Evolutionary conservation across 2,888 invertebrate species (phyloP), one percentile per base, ranked within the genome.

Genomic region (Emesis castigata): DNA sequence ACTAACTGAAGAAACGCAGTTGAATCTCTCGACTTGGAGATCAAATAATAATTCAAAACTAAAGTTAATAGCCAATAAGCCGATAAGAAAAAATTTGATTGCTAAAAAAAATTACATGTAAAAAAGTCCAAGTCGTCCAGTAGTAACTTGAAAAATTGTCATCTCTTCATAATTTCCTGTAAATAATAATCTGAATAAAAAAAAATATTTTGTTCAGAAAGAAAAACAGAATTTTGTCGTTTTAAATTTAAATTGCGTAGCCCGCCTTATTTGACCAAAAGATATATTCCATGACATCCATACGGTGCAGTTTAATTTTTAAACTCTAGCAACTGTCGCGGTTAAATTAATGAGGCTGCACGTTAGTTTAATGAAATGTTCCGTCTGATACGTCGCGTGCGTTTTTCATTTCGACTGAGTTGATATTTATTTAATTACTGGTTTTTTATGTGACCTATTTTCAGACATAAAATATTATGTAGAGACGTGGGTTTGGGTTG

Each of bases 351-450:
- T 88, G 86, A 80, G 76, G 70, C 77, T 73, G 82, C 81, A 85
- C 82, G 85, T 88, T 87, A 86, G 83, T 84, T 86, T 88, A 88
- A 88, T 88, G 88, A 87, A 88, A 88, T 82, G 83, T 85, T 83
- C 82, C 80, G 73, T 86, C 87, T 88, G 87, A 87, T 87, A 84
- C 82, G 85, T 85, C 81, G 34, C 66, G 66, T 72, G 69, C 76
- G 80, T 87, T 88, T 87, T 83, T 88, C 85, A 85, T 86, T 77
- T 73, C 26, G 39, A 64, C 20, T 20, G 56, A 58, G 56, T 58
- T 58, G 56, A 58, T 58, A 58, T 58, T 53, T 53, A 53, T 53
- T 56, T 56, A 56, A 56, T 56, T 20, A 56, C 56, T 58, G 22
- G 20, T 58, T 39, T 58, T 56, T 58, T 58, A 58, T 58, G 56